A percentile compares a stretch with the other conserved stretches of the same genome.
These are phyloP conservation scores for Tapirus terrestris DNA, from an alignment of 2,113 vertebrate species.

Conservation along the genomic window DNA sequence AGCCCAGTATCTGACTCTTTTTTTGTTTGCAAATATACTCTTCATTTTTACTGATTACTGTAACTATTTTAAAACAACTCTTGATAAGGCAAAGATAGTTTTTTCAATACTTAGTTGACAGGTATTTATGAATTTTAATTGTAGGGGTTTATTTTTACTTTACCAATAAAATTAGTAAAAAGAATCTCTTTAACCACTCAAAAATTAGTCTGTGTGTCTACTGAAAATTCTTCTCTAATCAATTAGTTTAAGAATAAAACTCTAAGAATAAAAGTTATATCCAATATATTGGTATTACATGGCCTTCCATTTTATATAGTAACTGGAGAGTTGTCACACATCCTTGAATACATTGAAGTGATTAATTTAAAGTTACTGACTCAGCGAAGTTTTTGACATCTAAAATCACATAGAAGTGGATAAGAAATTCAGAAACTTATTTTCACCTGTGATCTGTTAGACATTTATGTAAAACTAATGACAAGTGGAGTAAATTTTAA, in stretches of 20 bases:
- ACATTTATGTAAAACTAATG: neutral
- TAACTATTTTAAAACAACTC: constrained; percentile 24
- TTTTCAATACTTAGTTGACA: neutral
- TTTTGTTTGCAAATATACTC: neutral
- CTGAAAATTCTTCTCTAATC: neutral
- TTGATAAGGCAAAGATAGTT: neutral
- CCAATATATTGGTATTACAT: neutral
- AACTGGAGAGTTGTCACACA: neutral
- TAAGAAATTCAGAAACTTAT: neutral
- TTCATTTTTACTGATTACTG: neutral
- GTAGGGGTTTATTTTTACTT: neutral
- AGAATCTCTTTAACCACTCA: neutral
- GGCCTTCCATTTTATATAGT: neutral
- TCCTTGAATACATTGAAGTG: neutral
- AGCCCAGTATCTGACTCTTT: neutral
- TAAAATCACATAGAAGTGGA: neutral
- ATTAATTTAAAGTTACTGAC: neutral
- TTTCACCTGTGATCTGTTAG: neutral
- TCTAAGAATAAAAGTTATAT: neutral
- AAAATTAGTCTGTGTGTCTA: neutral
- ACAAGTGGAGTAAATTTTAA: neutral
- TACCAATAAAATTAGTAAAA: neutral
- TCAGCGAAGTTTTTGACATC: neutral
- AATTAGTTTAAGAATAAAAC: neutral
- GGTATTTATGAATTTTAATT: neutral